Conservation (phyloP, 2,797 vertebrate species). For the Oreonectes daqikongensis region DNA sequence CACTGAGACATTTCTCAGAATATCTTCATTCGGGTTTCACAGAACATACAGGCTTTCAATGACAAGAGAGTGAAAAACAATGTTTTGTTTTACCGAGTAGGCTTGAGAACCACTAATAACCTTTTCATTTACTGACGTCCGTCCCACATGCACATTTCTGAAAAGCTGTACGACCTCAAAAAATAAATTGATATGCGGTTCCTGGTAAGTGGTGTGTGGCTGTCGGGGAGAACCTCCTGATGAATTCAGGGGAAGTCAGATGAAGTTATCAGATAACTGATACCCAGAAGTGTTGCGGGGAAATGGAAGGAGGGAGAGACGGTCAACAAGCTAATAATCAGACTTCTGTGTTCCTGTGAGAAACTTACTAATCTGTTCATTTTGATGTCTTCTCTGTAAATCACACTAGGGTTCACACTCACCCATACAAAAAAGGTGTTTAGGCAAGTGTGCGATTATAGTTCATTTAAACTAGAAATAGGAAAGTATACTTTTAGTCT, state of each 20-base stretch:
- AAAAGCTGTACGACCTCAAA: constrained; percentile 20
- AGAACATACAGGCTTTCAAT: neutral
- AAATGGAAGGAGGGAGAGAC: neutral
- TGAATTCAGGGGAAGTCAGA: constrained; percentile 30
- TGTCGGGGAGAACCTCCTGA: constrained; percentile 15
- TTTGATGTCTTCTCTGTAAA: constrained; percentile 1
- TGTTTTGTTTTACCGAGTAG: neutral
- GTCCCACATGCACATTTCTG: constrained; percentile 29
- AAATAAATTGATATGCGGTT: constrained; percentile 6
- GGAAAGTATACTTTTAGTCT: too few species aligned
- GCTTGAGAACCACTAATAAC: neutral
- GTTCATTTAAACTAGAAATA: too few species aligned
- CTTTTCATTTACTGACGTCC: constrained; percentile 6
- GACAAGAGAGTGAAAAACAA: too few species aligned
- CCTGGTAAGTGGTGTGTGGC: constrained; percentile 19
- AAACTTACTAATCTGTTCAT: neutral
- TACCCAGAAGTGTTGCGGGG: constrained; percentile 19
- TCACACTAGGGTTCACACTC: neutral
- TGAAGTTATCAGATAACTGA: constrained; percentile 34
- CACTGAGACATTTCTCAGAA: too few species aligned
- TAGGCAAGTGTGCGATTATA: too few species aligned
- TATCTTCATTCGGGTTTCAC: neutral
- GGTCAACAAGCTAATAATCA: constrained; percentile 28
- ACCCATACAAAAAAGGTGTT: neutral
- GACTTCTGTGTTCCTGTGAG: constrained; percentile 7